Evolutionary conservation across 2,113 vertebrate genomes (phyloP), one percentile per base, ranked within the genome.

Genomic region (Rissa tridactyla): DNA sequence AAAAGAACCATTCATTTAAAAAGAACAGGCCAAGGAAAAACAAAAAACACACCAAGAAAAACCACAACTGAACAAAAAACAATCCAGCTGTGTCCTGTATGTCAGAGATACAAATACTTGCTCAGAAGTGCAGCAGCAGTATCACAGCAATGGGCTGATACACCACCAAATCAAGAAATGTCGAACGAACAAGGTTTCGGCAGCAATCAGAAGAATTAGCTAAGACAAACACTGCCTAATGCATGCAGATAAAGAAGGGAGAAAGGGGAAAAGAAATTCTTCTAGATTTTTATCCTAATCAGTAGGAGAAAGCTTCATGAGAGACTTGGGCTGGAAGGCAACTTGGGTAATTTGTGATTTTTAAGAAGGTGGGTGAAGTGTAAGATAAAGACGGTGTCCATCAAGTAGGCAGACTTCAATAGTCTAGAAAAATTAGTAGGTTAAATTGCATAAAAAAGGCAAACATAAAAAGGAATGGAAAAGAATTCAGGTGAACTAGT

Each of bases 31-130:
- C 25, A 62, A 82, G 65, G 40, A 36, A 87, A 78, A 84, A 26
- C 44, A 90, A 90, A 73, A 44, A 42, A 36, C 22, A 36, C 17
- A 65, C 25, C 32, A 44, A 5, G 70, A 51, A 83, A 61, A 38
- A 46, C 3, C n/a, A 0, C 36, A 86, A 70, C 2, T 1, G 2
- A 76, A 40, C 3, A 70, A 60, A 9, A 49, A 71, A 10, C 36
- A 42, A 62, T 13, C 17, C 60, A 90, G 6, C 65, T 8, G 11
- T 23, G 9, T 60, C 54, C 65, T 44, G 2, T 11, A 75, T 32
- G 32, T 66, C 82, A 88, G 34, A 82, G 14, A 66, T 17, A 36
- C 21, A 82, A 84, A 93, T 18, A 46, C 27, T 62, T 54, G 27
- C 47, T 71, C 25, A 36, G 34, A 87, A 93, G 55, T 47, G 36